Evolutionary conservation across 2,113 vertebrate species (phyloP).

Genomic region (Tringa solitaria): DNA sequence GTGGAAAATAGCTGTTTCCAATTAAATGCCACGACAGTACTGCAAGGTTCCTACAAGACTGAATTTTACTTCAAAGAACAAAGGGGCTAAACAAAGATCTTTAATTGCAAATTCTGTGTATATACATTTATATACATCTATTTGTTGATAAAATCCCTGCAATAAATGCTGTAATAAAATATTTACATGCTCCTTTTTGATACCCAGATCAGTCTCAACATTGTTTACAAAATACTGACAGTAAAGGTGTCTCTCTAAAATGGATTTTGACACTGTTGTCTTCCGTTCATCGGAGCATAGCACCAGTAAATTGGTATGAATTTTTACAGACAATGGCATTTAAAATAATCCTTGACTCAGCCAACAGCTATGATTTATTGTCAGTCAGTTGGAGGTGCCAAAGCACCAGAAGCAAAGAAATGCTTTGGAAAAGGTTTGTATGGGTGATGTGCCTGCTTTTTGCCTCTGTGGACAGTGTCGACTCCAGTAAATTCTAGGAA

Average conservation of each 20-base stretch:
- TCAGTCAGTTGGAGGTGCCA: conserved; percentile 31
- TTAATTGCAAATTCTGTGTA: background rate
- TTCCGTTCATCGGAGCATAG: conserved; percentile 14
- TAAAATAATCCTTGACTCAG: conserved; percentile 14
- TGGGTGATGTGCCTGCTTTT: background rate
- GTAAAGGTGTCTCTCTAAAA: conserved; percentile 19
- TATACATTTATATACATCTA: background rate
- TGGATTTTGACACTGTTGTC: conserved; percentile 14
- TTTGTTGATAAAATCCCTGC: background rate
- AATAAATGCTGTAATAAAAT: background rate
- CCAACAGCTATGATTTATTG: conserved; percentile 35
- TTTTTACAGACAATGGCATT: conserved; percentile 42
- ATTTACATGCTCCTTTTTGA: background rate
- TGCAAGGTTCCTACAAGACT: background rate
- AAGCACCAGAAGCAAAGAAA: conserved; percentile 25
- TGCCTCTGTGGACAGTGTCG: background rate
- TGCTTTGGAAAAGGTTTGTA: conserved; percentile 2
- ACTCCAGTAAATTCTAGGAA: background rate
- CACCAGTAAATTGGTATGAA: conserved; percentile 32
- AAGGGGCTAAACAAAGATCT: background rate
- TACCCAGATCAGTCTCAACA: background rate
- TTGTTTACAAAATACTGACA: conserved; percentile 2
- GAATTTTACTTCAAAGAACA: background rate
- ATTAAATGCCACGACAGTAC: background rate
- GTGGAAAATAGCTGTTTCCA: background rate